Conservation (phyloP, 2,797 vertebrate species). For the Pterois miles region DNA sequence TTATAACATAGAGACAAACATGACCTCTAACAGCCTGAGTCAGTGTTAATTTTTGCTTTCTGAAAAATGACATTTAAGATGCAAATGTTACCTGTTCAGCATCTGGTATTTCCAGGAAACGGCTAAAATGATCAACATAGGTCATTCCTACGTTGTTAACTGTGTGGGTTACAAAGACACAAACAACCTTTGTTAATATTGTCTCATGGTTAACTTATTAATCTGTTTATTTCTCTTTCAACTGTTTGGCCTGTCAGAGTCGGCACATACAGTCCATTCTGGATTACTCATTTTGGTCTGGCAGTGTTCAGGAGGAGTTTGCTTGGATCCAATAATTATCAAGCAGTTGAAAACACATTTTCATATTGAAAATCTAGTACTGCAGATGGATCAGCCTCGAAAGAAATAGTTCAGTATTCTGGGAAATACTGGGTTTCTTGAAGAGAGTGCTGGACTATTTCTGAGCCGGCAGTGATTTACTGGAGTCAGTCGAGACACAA, state of each 20-base stretch:
- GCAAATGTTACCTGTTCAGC: conserved; percentile 70
- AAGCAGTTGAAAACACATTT: neutral
- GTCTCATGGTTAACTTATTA: neutral
- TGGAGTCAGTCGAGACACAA: neutral
- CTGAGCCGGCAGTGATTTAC: no score
- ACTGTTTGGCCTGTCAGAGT: neutral
- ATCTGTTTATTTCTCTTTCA: neutral
- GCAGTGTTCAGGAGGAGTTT: neutral
- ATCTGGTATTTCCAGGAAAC: conserved; percentile 78
- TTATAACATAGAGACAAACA: neutral
- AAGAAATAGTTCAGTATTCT: neutral
- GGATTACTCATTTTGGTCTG: neutral
- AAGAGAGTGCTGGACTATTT: neutral
- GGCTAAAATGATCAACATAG: conserved; percentile 45
- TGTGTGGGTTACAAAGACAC: conserved; percentile 43
- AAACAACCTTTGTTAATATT: neutral
- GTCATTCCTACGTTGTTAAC: conserved; percentile 86
- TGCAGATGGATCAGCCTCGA: neutral
- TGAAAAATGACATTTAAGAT: neutral
- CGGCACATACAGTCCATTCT: neutral
- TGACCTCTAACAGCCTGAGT: neutral
- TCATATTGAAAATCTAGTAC: neutral
- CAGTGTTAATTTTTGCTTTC: neutral
- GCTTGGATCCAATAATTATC: neutral
- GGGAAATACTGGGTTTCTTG: neutral